Evolutionary conservation across 2,113 vertebrate species (phyloP).

Genomic region (Hemibagrus wyckioides): DNA sequence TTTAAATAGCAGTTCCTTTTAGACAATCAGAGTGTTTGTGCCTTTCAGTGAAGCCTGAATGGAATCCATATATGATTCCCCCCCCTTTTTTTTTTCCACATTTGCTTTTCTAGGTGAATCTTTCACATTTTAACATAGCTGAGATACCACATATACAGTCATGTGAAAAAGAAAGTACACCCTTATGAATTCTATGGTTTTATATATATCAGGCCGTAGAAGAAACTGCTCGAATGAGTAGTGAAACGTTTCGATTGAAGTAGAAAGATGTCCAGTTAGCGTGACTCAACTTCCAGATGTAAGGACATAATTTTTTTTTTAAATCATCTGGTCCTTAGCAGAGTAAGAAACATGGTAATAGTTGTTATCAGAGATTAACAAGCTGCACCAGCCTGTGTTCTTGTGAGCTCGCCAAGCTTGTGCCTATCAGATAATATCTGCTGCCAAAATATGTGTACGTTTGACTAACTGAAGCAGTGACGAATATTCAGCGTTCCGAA

Average conservation of each 20-base stretch:
- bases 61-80: not conserved
- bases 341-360: conserved; percentile 12
- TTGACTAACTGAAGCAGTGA: conserved; percentile 37
- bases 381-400: conserved; percentile 33
- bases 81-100: not conserved
- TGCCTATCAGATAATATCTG: conserved; percentile 15
- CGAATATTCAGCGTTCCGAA: conserved; percentile 17
- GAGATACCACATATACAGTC: no score
- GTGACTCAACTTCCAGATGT: no score
- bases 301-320: no score
- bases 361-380: conserved; percentile 19
- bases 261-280: no score
- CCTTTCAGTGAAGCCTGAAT: not conserved
- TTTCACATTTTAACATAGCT: no score
- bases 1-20: not conserved
- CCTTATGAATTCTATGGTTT: no score
- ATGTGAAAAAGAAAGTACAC: no score
- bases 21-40: not conserved
- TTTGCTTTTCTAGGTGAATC: not conserved
- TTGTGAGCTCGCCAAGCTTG: conserved; percentile 13
- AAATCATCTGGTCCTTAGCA: no score
- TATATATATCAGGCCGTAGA: no score
- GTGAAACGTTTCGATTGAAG: no score
- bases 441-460: conserved; percentile 34
- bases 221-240: no score